phyloP scores from a whole-genome alignment of 1,140 invertebrate genomes.

The Aphaenogaster rudis region DNA sequence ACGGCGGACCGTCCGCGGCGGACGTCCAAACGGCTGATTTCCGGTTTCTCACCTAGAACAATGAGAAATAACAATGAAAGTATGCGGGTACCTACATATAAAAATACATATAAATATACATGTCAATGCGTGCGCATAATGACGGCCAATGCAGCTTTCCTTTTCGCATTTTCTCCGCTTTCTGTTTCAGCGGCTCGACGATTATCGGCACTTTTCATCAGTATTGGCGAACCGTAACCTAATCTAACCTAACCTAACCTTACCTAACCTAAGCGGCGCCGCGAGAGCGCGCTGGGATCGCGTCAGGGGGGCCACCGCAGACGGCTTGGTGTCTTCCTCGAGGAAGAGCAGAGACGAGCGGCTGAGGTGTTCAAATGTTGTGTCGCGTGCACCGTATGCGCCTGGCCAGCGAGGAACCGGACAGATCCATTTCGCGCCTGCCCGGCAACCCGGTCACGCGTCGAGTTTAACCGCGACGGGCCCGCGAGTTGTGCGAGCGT shows the following conservation, averaged over 20 bases:
- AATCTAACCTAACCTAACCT: background rate
- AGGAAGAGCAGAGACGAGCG: slow-evolving; percentile 11
- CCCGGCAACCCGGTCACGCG: background rate
- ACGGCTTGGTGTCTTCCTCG: slow-evolving; percentile 17
- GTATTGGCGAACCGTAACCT: background rate
- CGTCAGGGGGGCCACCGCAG: background rate
- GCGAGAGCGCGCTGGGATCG: slow-evolving; percentile 19
- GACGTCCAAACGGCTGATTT: too few relatives aligned
- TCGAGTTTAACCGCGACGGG: background rate
- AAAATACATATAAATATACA: too few relatives aligned
- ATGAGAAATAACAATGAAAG: too few relatives aligned
- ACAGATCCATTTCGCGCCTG: slow-evolving; percentile 15
- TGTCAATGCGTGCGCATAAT: background rate
- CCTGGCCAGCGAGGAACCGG: slow-evolving; percentile 1
- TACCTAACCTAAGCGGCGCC: background rate
- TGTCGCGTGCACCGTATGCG: slow-evolving; percentile 23
- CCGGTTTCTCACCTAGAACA: too few relatives aligned
- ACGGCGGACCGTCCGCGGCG: too few relatives aligned
- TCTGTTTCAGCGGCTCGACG: background rate
- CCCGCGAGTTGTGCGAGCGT: background rate
- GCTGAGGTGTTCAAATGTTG: slow-evolving; percentile 42
- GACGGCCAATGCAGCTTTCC: background rate
- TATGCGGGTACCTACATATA: background rate
- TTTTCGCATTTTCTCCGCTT: background rate
- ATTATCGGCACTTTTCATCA: background rate